Conservation (phyloP, 2,797 vertebrate species). For the Pteropus rufus region DNA sequence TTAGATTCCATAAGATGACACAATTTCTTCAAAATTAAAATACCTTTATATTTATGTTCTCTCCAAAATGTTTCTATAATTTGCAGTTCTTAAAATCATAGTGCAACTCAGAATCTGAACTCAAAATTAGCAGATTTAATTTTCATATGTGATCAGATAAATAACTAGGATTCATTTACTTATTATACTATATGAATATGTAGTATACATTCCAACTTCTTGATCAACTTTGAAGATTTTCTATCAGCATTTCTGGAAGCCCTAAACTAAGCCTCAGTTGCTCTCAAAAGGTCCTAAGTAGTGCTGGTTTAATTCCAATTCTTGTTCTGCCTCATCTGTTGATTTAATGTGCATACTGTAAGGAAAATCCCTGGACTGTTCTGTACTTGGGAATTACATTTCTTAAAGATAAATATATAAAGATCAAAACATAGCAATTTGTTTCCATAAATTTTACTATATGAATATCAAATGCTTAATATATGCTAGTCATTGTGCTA, state of each 20-base stretch:
- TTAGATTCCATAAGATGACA: neutral
- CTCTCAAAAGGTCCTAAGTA: neutral
- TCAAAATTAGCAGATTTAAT: neutral
- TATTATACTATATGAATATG: neutral
- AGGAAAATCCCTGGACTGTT: neutral
- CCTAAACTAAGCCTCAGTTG: neutral
- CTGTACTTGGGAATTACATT: neutral
- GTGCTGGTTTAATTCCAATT: neutral
- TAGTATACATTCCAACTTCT: neutral
- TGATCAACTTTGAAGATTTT: neutral
- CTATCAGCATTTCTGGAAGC: neutral
- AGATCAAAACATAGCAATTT: neutral
- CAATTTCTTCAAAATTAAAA: neutral
- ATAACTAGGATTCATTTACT: neutral
- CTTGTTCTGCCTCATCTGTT: neutral
- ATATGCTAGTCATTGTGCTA: neutral
- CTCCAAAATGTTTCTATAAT: neutral
- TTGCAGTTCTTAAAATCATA: neutral
- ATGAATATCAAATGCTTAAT: neutral
- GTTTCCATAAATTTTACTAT: neutral
- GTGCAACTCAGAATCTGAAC: neutral
- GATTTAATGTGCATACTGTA: neutral
- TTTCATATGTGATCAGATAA: neutral
- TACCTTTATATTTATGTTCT: neutral
- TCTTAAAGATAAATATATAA: slow-evolving; percentile 10